Conservation (phyloP, 92 coral and sea anemone species). For the Phenganax subtilis region DNA sequence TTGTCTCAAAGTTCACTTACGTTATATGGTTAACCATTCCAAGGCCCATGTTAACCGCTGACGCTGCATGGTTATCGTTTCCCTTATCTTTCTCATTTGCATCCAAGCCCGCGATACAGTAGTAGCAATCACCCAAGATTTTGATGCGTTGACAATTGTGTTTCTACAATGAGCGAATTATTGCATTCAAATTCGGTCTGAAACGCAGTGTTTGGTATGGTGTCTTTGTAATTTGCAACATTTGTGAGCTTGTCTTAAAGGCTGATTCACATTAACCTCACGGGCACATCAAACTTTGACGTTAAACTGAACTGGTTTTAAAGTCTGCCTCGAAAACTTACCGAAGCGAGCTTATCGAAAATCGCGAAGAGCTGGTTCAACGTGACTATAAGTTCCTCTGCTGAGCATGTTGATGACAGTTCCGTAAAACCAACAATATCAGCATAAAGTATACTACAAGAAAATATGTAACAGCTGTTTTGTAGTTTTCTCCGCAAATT, state of each 20-base stretch:
- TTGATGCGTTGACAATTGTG: slow-evolving; percentile 87
- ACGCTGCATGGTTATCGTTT: slow-evolving; percentile 59
- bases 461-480: neutral
- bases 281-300: too few species aligned
- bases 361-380: slow-evolving; percentile 81
- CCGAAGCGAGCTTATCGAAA: slow-evolving; percentile 93
- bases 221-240: neutral
- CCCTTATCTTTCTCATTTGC: slow-evolving; percentile 38
- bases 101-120: slow-evolving; percentile 94
- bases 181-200: neutral
- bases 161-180: slow-evolving; percentile 52
- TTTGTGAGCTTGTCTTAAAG: too few species aligned
- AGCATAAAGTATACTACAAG: slow-evolving; percentile 77
- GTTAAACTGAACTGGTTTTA: too few species aligned
- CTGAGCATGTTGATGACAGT: slow-evolving; percentile 89
- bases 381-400: slow-evolving; percentile 84
- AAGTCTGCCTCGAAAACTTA: slow-evolving; percentile 26
- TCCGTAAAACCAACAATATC: slow-evolving; percentile 97
- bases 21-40: slow-evolving; percentile 88
- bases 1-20: slow-evolving; percentile 65
- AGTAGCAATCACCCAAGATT: slow-evolving; percentile 95
- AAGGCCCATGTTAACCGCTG: slow-evolving; percentile 87
- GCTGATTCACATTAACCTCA: too few species aligned
- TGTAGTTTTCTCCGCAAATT: neutral
- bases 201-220: too few species aligned